phyloP scores from a whole-genome alignment of 2,797 vertebrate species.

The Sebastes itinus region DNA sequence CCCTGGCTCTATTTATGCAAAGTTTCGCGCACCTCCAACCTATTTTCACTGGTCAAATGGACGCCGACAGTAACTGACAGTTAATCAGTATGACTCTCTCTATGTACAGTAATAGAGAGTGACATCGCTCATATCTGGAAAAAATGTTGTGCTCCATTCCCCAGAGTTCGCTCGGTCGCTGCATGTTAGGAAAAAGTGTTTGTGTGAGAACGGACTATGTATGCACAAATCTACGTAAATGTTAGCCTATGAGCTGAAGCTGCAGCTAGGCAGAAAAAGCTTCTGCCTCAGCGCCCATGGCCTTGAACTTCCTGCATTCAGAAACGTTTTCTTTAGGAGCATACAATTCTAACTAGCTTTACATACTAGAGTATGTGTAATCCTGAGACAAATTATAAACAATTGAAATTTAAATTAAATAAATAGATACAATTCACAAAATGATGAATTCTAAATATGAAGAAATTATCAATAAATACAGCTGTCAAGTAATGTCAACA shows the following conservation, averaged over 20 bases:
- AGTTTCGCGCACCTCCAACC: too few relatives aligned
- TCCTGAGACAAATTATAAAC: background rate
- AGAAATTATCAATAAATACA: background rate
- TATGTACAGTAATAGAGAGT: too few relatives aligned
- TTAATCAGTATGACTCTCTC: too few relatives aligned
- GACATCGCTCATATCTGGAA: too few relatives aligned
- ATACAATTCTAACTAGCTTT: background rate
- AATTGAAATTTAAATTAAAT: background rate
- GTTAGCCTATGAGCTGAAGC: background rate
- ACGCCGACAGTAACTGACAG: too few relatives aligned
- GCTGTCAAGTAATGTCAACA: background rate
- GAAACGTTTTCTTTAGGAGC: too few relatives aligned
- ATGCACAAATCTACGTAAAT: background rate
- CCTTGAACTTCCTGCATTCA: background rate
- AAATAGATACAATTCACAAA: background rate
- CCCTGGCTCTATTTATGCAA: too few relatives aligned
- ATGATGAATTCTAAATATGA: background rate
- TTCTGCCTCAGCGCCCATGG: too few relatives aligned
- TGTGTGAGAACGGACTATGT: background rate
- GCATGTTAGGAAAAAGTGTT: too few relatives aligned
- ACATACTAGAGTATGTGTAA: background rate
- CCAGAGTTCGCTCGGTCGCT: too few relatives aligned
- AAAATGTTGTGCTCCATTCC: too few relatives aligned
- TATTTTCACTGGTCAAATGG: too few relatives aligned
- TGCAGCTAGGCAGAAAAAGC: background rate